Conservation (phyloP, 2,797 vertebrate species). For the Hoplostethus atlanticus region DNA sequence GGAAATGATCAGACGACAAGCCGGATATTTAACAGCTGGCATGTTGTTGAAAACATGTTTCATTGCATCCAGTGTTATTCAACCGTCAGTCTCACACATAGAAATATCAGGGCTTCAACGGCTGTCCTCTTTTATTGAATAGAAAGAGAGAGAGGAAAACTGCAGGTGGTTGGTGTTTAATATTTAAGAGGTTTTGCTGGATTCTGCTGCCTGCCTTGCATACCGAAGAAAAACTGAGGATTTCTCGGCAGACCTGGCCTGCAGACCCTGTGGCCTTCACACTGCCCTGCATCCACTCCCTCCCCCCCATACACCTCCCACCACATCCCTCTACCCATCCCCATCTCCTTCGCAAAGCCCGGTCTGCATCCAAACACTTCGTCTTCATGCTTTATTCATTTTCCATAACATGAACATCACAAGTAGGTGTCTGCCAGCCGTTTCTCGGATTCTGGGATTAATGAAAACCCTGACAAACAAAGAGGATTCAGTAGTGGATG, state of each 20-base stretch:
- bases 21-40: neutral
- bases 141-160: conserved; percentile 68
- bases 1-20: neutral
- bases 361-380: conserved; percentile 65
- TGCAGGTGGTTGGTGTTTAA: conserved; percentile 82
- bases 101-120: conserved; percentile 62
- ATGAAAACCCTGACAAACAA: conserved; percentile 71
- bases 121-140: conserved; percentile 73
- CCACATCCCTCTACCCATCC: conserved; percentile 31
- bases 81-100: conserved; percentile 34
- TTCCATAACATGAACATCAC: conserved; percentile 66
- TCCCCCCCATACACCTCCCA: conserved; percentile 3
- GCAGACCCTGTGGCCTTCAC: conserved; percentile 63
- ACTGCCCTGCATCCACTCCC: conserved; percentile 28
- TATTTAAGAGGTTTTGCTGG: conserved; percentile 80
- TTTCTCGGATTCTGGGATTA: conserved; percentile 61
- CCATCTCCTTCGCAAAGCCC: conserved; percentile 41
- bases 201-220: conserved; percentile 76
- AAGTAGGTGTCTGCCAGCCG: conserved; percentile 53
- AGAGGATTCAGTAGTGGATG: conserved; percentile 54
- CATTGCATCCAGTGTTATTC: conserved; percentile 36
- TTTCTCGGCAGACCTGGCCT: conserved; percentile 71
- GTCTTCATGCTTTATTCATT: conserved; percentile 76
- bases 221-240: conserved; percentile 65
- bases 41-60: conserved; percentile 24